Base-by-base conservation (phyloP, 37 sponge, comb jelly and placozoan genomes). In the Agelas oroides region DNA sequence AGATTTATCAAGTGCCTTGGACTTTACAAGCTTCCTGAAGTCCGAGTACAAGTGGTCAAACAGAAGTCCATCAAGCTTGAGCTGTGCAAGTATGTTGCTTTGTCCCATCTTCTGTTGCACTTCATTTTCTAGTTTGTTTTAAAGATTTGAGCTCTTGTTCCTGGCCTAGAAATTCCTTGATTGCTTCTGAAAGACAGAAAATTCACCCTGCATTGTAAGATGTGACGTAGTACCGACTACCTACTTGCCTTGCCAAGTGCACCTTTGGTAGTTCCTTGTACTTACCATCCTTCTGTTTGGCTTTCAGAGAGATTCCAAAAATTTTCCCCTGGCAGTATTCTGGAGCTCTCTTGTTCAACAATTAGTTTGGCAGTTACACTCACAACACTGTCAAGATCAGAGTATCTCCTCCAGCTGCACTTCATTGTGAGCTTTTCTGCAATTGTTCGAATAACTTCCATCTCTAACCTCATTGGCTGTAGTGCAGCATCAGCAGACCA, bases 1-100 rank as follows among this genome's bases (percentile, higher is more conserved):
- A 25, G 80, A 79, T 54, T 87, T 87, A 2, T 57, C 21, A n/a
- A 87, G 55, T 23, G 34, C 65, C 8, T 23, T 71, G 40, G 74
- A 79, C 65, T 85, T 85, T 1, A 71, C 75, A 2, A 85, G 46
- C 23, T 28, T 68, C 52, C 54, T 54, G 2, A 85, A 35, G 34
- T 85, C 86, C 55, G 86, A 70, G 68, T 85, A 85, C 39, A 85
- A 63, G 67, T 77, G 78, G 34, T 85, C 57, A 31, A 85, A 85
- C 60, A 85, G 76, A 5, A 85, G 41, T 30, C 71, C 78, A 77
- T 85, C 86, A 11, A 71, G 78, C 77, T 77, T 85, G 39, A 85
- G 59, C 57, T 27, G 13, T 32, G 61, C 32, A 0, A 85, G 25
- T 65, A 66, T 58, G 11, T 57, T 46, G n/a, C 58, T 46, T 46